These are phyloP conservation scores for Archivesica marissinica DNA, from an alignment of 1,140 invertebrate genomes.

Conservation along the genomic window DNA sequence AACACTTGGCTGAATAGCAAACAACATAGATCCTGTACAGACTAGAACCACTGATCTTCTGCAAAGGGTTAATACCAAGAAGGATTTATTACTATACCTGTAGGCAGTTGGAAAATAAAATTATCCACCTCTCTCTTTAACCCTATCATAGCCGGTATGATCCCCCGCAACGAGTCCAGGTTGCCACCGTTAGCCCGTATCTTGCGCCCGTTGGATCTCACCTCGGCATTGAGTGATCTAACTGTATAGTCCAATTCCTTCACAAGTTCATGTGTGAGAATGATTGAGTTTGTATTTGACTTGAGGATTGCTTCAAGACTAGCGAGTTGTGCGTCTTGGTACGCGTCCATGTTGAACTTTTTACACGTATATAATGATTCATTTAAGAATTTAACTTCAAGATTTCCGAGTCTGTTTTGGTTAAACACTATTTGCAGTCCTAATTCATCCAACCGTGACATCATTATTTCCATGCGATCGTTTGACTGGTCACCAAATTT, in stretches of 20 bases:
- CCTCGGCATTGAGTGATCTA: background rate
- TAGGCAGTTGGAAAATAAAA: slow-evolving; percentile 72
- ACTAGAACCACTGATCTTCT: too few relatives aligned
- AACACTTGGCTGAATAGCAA: too few relatives aligned
- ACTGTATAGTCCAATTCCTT: slow-evolving; percentile 68
- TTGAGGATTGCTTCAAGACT: slow-evolving; percentile 68
- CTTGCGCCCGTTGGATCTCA: slow-evolving; percentile 8
- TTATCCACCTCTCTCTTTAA: slow-evolving; percentile 75
- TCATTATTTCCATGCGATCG: background rate
- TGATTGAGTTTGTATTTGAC: slow-evolving; percentile 56
- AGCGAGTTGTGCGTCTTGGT: slow-evolving; percentile 71
- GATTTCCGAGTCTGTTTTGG: slow-evolving; percentile 74
- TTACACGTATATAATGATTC: slow-evolving; percentile 72
- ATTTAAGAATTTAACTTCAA: slow-evolving; percentile 78
- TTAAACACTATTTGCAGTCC: slow-evolving; percentile 73
- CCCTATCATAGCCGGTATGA: slow-evolving; percentile 66
- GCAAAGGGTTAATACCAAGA: too few relatives aligned
- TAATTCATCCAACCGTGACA: slow-evolving; percentile 70
- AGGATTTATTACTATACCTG: slow-evolving; percentile 74
- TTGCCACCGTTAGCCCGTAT: slow-evolving; percentile 46
- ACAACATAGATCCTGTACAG: too few relatives aligned
- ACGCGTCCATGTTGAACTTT: slow-evolving; percentile 72
- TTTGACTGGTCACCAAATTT: slow-evolving; percentile 25
- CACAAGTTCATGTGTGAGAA: slow-evolving; percentile 65
- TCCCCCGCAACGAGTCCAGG: slow-evolving; percentile 50